Base-by-base conservation (phyloP, 2,113 vertebrate genomes). In the Megaceryle maxima region DNA sequence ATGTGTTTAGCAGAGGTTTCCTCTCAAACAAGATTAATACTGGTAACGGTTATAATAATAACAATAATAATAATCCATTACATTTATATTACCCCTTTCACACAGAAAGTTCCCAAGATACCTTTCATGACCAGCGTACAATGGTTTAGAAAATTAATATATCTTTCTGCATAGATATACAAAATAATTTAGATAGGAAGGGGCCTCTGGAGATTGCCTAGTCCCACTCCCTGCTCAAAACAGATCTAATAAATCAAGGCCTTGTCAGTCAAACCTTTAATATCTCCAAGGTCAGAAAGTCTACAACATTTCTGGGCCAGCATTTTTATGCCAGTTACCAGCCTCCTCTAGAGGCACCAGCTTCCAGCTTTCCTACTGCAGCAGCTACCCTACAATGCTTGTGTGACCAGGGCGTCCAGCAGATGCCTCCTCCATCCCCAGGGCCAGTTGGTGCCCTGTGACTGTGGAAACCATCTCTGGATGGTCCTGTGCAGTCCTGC, bases 111-210 rank as follows among this genome's bases (percentile, higher is more conserved):
- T 95, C 69, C 73, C 73, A 88, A 84, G 68, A 87, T 41, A 90
- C 16, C 19, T 88, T 92, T 84, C 48, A 72, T 13, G 11, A 44
- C 20, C 16, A 64, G 9, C 33, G 7, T 44, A 28, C n/a, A 94
- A 87, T 84, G 3, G 41, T 77, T 88, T 86, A 88, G 62, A 94
- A 93, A 94, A 94, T 84, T 15, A 79, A 21, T 88, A 13, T 59
- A 41, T 29, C 39, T 64, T 92, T 90, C 55, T 83, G 21, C 31
- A 46, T 4, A 90, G 55, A 96, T 75, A 81, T 7, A 83, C 7
- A 43, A 46, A 88, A 82, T 79, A 90, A 75, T 59, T 88, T 39
- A 56, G 0, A 13, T 88, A 70, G 20, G 29, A 94, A 88, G 26
- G 10, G 9, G 10, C 8, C 46, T 60, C 56, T 72, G 80, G 64